Evolutionary conservation across 1,140 invertebrate species (phyloP), one percentile per base, ranked within the genome.

Genomic region (Lethocerus indicus): DNA sequence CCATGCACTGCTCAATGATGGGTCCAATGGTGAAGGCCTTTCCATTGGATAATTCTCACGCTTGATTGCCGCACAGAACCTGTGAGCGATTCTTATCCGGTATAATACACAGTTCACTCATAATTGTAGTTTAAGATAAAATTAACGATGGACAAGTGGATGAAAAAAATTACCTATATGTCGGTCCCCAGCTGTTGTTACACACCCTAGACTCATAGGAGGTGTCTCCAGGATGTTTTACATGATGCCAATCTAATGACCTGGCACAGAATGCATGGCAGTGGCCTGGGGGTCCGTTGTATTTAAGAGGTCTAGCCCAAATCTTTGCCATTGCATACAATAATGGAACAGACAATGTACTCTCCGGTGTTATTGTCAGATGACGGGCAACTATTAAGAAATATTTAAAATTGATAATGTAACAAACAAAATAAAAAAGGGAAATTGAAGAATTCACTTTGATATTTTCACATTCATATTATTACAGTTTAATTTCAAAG

Each of bases 21-120:
- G 53, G 24, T 44, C 36, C 1, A 53, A 37, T 12, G 54, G 53
- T 44, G 61, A 60, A 45, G 60, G 53, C 32, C 65, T 61, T 52
- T 87, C 83, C 20, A 68, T 59, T 2, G 87, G 86, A 69, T 83
- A 92, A 51, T 79, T 79, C 59, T 93, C 84, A 53, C 82, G 71
- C 46, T 74, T 71, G 24, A 91, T 74, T 40, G 79, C 76, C 20
- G 81, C 79, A 64, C 82, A 86, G 65, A 90, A 86, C 56, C 86
- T 83, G 56, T 53, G 54, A 53, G 14, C 5, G 23, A n/a, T n/a
- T n/a, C n/a, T 5, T 20, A 39, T 20, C 18, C 23, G 14, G 23
- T 39, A 16, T 39, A 39, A 6, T 39, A 39, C 18, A 39, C 23
- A 39, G 23, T 6, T 39, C 18, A 9, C 23, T 39, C 36, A 39